Evolutionary conservation across 2,113 vertebrate genomes (phyloP), one percentile per base, ranked within the genome.

Genomic region (Otus sunia): DNA sequence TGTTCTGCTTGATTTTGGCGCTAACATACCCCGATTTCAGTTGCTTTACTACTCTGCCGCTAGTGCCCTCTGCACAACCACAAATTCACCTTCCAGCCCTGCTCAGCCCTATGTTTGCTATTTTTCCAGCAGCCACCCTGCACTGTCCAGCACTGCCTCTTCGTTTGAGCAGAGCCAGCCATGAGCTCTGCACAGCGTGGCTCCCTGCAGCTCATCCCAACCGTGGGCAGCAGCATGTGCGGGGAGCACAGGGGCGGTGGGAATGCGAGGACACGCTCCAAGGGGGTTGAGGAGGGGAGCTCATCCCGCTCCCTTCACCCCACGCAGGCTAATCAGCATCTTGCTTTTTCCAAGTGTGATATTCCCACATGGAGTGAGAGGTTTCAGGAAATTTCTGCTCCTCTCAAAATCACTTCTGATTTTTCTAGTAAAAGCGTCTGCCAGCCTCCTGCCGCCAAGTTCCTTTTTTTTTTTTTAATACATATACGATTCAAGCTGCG

Each of bases 401-500:
- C 94, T 97, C 96, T 95, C 92, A 94, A 98, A 98, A 98, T 96
- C 92, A 91, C 84, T 96, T 97, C 95, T 97, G 94, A 97, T 97
- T 97, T 97, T 98, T 98, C 98, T 97, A 97, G 96, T 97, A 97
- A 98, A 98, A 98, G 81, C 64, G 72, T 96, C 97, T 98, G 96
- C 96, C 95, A 97, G 96, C 90, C 96, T 96, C 96, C 95, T 96
- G 95, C 84, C 76, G 96, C 94, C 97, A 97, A 97, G 86, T 95
- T 92, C 92, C 55, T 92, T 76, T 67, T 86, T 45, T 90, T 97
- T 94, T 96, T 90, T 92, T 81, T 82, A 91, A 85, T 96, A 95
- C 88, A 93, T 96, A 96, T 96, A 98, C 97, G 81, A 96, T 94
- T 94, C 97, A 97, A 97, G 91, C 92, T 92, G 96, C 29, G 94